Conservation (phyloP, 2,888 invertebrate species). For the Protonemura montana region DNA sequence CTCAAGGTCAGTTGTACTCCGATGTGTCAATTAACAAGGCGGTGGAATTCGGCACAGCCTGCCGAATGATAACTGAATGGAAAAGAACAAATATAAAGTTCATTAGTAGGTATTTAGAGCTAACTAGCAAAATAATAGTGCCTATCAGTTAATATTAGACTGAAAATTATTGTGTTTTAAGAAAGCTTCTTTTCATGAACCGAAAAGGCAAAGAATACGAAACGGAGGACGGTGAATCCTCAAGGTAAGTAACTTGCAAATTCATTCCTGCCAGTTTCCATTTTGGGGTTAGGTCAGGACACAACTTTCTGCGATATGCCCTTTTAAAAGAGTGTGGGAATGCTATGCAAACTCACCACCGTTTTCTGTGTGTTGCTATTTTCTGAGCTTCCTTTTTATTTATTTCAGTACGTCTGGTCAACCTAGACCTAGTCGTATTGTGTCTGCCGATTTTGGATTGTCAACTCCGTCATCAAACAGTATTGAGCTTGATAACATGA, state of each 20-base stretch:
- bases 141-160: conserved; percentile 15
- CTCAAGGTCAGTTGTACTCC: conserved; percentile 2
- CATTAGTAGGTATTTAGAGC: neutral
- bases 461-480: conserved; percentile 43
- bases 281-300: conserved; percentile 12
- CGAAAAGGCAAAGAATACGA: conserved; percentile 50
- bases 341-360: neutral
- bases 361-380: neutral
- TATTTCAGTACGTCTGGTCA: neutral
- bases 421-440: neutral
- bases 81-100: conserved; percentile 2
- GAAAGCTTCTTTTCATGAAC: conserved; percentile 52
- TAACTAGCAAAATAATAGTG: neutral
- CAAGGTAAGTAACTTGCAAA: conserved; percentile 49
- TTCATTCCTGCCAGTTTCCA: conserved; percentile 9
- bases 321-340: neutral
- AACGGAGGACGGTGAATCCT: conserved; percentile 51
- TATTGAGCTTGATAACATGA: conserved; percentile 58
- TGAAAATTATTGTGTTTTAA: conserved; percentile 46
- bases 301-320: neutral
- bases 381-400: neutral
- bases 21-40: neutral
- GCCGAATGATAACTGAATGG: neutral
- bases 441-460: conserved; percentile 45
- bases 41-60: neutral